These are phyloP conservation scores for Zeus faber DNA, from an alignment of 2,113 vertebrate species.

Conservation along the genomic window DNA sequence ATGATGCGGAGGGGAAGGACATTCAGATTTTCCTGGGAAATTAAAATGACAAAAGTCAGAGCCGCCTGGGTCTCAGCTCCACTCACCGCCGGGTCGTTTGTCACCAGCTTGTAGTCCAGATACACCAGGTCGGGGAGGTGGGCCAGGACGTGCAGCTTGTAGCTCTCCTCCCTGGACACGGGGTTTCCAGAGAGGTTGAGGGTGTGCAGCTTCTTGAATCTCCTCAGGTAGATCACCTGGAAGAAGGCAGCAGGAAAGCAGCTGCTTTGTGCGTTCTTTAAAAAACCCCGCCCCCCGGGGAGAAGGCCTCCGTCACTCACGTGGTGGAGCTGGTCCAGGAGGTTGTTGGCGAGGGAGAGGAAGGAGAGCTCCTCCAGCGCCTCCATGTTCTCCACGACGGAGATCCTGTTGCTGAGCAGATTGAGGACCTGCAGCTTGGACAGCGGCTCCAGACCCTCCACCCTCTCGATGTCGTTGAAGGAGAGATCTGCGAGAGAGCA, in stretches of 20 bases:
- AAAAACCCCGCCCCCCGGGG: not conserved
- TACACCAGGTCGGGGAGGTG: slow-evolving; percentile 81
- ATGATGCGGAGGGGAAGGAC: too few relatives aligned
- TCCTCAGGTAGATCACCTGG: slow-evolving; percentile 84
- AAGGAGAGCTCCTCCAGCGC: slow-evolving; percentile 79
- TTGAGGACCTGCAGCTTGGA: slow-evolving; percentile 85
- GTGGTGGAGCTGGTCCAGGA: slow-evolving; percentile 73
- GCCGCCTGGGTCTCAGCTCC: too few relatives aligned
- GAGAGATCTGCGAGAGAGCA: slow-evolving; percentile 81
- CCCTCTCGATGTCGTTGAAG: slow-evolving; percentile 88
- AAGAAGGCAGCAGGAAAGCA: too few relatives aligned
- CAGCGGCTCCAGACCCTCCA: slow-evolving; percentile 84
- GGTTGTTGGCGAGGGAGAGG: slow-evolving; percentile 85
- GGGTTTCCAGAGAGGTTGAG: slow-evolving; percentile 85
- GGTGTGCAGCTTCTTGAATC: slow-evolving; percentile 73
- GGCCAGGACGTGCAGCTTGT: slow-evolving; percentile 75
- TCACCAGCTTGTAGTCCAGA: slow-evolving; percentile 83
- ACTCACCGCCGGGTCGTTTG: too few relatives aligned
- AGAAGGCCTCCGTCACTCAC: slow-evolving; percentile 68
- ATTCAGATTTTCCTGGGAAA: too few relatives aligned
- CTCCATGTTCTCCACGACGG: slow-evolving; percentile 85
- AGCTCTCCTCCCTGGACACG: slow-evolving; percentile 66
- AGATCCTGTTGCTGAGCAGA: slow-evolving; percentile 85
- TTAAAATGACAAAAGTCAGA: too few relatives aligned
- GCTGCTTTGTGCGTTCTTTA: too few relatives aligned